Percentiles rank a stretch among this genome's conserved stretches.
Evolutionary conservation across 2,888 invertebrate genomes (phyloP).

Genomic region (Xestia rhomboidea): DNA sequence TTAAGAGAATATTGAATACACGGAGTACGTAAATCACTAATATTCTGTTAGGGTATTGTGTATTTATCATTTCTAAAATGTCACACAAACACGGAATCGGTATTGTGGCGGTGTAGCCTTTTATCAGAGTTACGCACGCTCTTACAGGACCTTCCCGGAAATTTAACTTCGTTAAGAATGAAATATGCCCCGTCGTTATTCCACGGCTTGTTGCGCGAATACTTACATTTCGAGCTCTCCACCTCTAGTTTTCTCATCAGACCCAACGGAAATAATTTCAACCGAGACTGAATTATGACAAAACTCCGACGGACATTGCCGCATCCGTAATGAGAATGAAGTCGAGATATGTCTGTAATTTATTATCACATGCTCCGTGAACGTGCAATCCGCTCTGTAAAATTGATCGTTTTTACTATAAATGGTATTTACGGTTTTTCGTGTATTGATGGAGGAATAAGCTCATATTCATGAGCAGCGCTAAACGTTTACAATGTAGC

Average conservation of each 20-base stretch:
- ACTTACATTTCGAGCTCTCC: conserved; percentile 88
- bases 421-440: conserved; percentile 62
- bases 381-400: conserved; percentile 72
- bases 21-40: conserved; percentile 46
- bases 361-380: conserved; percentile 86
- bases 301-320: conserved; percentile 90
- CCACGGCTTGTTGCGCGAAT: conserved; percentile 89
- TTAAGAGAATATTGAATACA: background rate
- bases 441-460: conserved; percentile 61
- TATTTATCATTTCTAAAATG: conserved; percentile 71
- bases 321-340: conserved; percentile 90
- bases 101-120: conserved; percentile 83
- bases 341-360: conserved; percentile 89
- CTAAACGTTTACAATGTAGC: conserved; percentile 69
- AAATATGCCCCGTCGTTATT: conserved; percentile 90
- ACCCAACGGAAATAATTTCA: conserved; percentile 90
- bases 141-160: conserved; percentile 88
- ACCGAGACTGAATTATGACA: conserved; percentile 91
- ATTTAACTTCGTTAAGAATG: conserved; percentile 91
- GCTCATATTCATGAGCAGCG: conserved; percentile 67
- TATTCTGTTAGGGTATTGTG: conserved; percentile 56
- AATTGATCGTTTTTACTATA: conserved; percentile 81
- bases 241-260: conserved; percentile 91
- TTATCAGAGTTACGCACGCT: conserved; percentile 90
- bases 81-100: conserved; percentile 80